Percentiles rank a stretch among this genome's conserved stretches.
phyloP scores from a whole-genome alignment of 2,888 invertebrate species.

The Drosophila diplacantha region DNA sequence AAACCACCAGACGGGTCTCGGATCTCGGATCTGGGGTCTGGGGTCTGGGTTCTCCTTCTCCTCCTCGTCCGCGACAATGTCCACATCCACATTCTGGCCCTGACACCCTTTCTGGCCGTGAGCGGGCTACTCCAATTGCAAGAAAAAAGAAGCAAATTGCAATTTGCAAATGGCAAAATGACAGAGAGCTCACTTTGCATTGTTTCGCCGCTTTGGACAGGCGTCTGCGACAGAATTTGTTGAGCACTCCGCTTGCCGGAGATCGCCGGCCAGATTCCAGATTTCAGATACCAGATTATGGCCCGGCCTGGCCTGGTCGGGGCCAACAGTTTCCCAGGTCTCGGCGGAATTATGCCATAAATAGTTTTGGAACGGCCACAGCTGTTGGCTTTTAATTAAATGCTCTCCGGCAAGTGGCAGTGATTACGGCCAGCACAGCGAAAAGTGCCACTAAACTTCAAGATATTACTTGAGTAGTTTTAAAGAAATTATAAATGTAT shows the following conservation, averaged over 20 bases:
- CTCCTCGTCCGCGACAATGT: not conserved
- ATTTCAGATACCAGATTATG: slow-evolving; percentile 38
- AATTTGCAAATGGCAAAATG: slow-evolving; percentile 46
- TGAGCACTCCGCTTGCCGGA: slow-evolving; percentile 19
- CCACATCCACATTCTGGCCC: slow-evolving; percentile 22
- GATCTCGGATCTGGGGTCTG: slow-evolving; percentile 1
- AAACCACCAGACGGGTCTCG: slow-evolving; percentile 22
- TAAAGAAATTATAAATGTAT: too few species aligned
- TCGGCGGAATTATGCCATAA: slow-evolving; percentile 62
- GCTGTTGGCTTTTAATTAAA: slow-evolving; percentile 53
- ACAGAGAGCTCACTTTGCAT: slow-evolving; percentile 46
- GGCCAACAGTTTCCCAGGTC: slow-evolving; percentile 52
- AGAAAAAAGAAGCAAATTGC: slow-evolving; percentile 31
- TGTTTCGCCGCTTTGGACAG: slow-evolving; percentile 48
- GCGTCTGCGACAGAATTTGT: slow-evolving; percentile 20
- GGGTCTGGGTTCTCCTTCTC: slow-evolving; percentile 1
- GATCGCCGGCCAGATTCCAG: slow-evolving; percentile 26
- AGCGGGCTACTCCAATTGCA: slow-evolving; percentile 58
- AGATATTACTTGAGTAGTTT: not conserved
- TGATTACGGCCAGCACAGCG: slow-evolving; percentile 13
- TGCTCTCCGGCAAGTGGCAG: slow-evolving; percentile 39
- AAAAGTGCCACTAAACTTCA: not conserved
- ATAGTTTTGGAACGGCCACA: slow-evolving; percentile 52
- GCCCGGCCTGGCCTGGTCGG: slow-evolving; percentile 2
- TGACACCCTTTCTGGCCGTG: slow-evolving; percentile 31